Conservation (phyloP, 2,888 invertebrate genomes). For the Campoplex capitator region DNA sequence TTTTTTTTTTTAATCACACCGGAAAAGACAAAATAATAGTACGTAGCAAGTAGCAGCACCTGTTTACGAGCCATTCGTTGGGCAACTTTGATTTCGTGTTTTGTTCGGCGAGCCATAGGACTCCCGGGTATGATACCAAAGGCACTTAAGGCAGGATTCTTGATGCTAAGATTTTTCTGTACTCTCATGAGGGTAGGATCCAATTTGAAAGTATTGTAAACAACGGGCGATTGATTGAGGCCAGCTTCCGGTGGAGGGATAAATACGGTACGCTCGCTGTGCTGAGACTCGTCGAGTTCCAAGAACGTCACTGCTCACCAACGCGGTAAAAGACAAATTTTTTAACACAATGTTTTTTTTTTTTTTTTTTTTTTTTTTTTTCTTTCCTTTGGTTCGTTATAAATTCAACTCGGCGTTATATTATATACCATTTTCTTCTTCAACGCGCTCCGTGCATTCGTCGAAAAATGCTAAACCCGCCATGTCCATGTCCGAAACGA, state of each 20-base stretch:
- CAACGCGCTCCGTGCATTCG: constrained; percentile 95
- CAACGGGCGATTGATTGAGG: constrained; percentile 80
- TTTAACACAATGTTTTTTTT: no score
- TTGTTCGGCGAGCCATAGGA: constrained; percentile 96
- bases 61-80: constrained; percentile 91
- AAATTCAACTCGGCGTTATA: not conserved
- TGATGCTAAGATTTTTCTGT: constrained; percentile 80
- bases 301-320: constrained; percentile 86
- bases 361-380: no score
- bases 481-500: constrained; percentile 97
- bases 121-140: constrained; percentile 89
- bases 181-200: constrained; percentile 87
- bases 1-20: no score
- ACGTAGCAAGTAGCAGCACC: constrained; percentile 66
- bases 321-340: not conserved
- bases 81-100: constrained; percentile 97
- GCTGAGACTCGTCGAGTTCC: constrained; percentile 91
- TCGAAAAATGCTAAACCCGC: constrained; percentile 98
- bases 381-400: not conserved
- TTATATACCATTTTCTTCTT: constrained; percentile 80
- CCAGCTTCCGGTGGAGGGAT: constrained; percentile 96
- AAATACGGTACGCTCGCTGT: constrained; percentile 96
- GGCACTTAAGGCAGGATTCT: constrained; percentile 81
- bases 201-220: constrained; percentile 88
- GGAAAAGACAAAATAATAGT: no score